phyloP scores from a whole-genome alignment of 2,113 vertebrate species.

The Eudyptes chrysolophus region DNA sequence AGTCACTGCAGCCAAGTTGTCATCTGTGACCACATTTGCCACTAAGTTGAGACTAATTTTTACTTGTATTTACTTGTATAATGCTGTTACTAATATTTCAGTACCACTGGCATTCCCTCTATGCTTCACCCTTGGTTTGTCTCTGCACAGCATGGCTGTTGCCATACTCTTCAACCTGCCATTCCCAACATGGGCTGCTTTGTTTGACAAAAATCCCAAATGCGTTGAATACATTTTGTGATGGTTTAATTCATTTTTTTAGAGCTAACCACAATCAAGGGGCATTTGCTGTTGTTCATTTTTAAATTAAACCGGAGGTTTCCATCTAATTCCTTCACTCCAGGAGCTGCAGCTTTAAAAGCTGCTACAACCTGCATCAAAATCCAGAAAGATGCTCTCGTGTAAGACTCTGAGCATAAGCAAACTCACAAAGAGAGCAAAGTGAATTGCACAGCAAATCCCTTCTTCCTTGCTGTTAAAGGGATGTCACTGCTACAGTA shows the following conservation, averaged over 20 bases:
- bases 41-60: not conserved
- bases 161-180: not conserved
- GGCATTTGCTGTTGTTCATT: not conserved
- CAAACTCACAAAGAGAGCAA: not conserved
- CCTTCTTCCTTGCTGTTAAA: not conserved
- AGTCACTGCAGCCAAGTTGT: not conserved
- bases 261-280: not conserved
- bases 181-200: not conserved
- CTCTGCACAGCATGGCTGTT: not conserved
- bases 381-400: not conserved
- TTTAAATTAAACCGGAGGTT: not conserved
- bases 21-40: not conserved
- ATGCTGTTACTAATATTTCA: not conserved
- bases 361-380: not conserved
- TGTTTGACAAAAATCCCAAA: not conserved
- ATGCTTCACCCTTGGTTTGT: not conserved
- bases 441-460: not conserved
- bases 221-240: not conserved
- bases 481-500: not conserved
- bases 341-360: not conserved
- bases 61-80: not conserved
- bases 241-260: not conserved
- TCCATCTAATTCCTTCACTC: not conserved
- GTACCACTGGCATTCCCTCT: no score
- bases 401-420: not conserved